These are phyloP conservation scores for Baryphthengus martii DNA, from an alignment of 2,113 vertebrate genomes.

Conservation along the genomic window DNA sequence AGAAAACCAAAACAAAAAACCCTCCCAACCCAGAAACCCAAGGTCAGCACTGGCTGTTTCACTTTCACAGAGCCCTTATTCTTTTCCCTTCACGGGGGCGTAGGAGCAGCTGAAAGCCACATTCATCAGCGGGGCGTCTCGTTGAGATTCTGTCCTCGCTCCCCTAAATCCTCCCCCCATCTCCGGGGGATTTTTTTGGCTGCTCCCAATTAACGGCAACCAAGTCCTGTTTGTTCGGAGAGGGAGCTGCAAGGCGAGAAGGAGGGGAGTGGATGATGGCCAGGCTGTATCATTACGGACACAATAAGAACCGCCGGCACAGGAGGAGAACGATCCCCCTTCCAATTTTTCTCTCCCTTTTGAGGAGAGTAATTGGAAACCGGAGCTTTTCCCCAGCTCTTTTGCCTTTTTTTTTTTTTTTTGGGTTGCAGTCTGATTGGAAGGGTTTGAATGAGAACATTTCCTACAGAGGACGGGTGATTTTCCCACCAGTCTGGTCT, in stretches of 20 bases:
- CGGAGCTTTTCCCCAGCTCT: not conserved
- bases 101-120: conserved; percentile 61
- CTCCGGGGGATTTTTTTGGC: conserved; percentile 52
- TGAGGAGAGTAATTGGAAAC: conserved; percentile 43
- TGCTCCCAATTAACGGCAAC: conserved; percentile 48
- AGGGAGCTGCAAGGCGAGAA: conserved; percentile 27
- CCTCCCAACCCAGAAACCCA: conserved; percentile 52
- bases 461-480: not conserved
- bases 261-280: not conserved
- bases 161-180: not conserved
- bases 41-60: conserved; percentile 66
- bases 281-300: conserved; percentile 31
- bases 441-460: conserved; percentile 38
- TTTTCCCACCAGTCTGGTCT: conserved; percentile 22
- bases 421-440: not conserved
- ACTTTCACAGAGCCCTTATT: conserved; percentile 47
- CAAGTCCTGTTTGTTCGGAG: conserved; percentile 26
- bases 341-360: conserved; percentile 31
- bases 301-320: not conserved
- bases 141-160: conserved; percentile 37
- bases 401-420: too few relatives aligned
- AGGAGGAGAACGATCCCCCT: conserved; percentile 12
- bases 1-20: not conserved
- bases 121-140: conserved; percentile 46
- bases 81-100: conserved; percentile 34